Base-by-base conservation (phyloP, 1,140 invertebrate species). In the Gerris buenoi region DNA sequence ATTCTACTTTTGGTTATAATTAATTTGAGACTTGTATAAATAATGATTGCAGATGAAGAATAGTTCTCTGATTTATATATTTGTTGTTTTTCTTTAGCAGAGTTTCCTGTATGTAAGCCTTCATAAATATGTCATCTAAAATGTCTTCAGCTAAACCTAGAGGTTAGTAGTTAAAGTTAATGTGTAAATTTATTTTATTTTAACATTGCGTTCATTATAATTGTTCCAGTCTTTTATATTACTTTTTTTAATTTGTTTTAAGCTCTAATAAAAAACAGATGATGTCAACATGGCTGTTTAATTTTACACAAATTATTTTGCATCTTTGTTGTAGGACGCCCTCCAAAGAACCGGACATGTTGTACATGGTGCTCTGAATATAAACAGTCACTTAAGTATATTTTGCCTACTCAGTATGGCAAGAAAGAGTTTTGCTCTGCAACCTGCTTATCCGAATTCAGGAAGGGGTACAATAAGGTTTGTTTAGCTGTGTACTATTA, bases 371-470 rank as follows among this genome's bases (percentile, higher is more conserved):
- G 91, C 75, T 86, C 84, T 27, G 89, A 92, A 76, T 84, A 83
- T 59, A 91, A 90, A 77, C 84, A 86, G 62, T 85, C 87, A 1
- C 75, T 93, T 23, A 90, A 90, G 73, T 94, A 91, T 78, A 88
- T 93, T 58, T 78, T 92, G 63, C 91, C 90, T 2, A 91, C 89
- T 0, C 88, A 88, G 73, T 86, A 90, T 77, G 89, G 90, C 14
- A 93, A 93, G 74, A 93, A 93, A 75, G 91, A 94, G 75, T 95
- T 95, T 76, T 95, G 92, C 78, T 93, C 91, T 0, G 88, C 91
- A 76, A 88, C 85, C 23, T 95, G 92, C 78, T 81, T 95, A 25
- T 85, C 87, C 5, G 89, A 92, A 80, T 95, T 91, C 75, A 83
- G 90, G 61, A 91, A 91, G 75, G 90, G 89, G 22, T 90, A 91